A percentile compares a stretch with the other conserved stretches of the same genome.
These are phyloP conservation scores for Hydroisotoma schaefferi DNA, from an alignment of 2,888 invertebrate genomes.

Conservation along the genomic window DNA sequence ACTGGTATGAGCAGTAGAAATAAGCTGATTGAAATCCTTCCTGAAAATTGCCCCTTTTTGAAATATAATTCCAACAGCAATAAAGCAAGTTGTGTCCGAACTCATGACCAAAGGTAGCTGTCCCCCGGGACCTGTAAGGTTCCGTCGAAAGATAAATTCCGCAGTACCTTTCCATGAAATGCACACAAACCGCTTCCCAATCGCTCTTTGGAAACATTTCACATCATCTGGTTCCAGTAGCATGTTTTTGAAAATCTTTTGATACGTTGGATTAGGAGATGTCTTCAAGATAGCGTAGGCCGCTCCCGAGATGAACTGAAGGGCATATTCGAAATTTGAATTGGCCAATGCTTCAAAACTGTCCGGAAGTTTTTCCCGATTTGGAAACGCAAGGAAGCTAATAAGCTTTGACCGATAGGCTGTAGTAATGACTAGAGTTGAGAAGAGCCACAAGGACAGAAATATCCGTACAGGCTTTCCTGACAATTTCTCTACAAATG, in stretches of 20 bases:
- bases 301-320: constrained; percentile 36
- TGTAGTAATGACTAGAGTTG: constrained; percentile 25
- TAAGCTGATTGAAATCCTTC: constrained; percentile 12
- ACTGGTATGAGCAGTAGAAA: constrained; percentile 2
- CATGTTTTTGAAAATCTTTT: constrained; percentile 27
- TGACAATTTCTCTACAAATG: neutral
- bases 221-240: constrained; percentile 22
- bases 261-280: constrained; percentile 29
- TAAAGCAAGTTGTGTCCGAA: constrained; percentile 2
- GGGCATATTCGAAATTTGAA: constrained; percentile 24
- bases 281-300: constrained; percentile 31
- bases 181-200: constrained; percentile 16
- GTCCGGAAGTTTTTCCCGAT: constrained; percentile 24
- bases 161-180: constrained; percentile 23
- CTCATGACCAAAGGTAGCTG: constrained; percentile 13
- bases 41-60: constrained; percentile 20
- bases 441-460: constrained; percentile 29
- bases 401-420: constrained; percentile 39
- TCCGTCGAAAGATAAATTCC: constrained; percentile 18
- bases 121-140: constrained; percentile 23
- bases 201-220: constrained; percentile 20
- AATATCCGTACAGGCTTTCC: constrained; percentile 12
- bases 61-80: constrained; percentile 7
- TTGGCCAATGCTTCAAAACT: constrained; percentile 31
- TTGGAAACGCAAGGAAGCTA: constrained; percentile 32